Percentiles rank a stretch among this genome's conserved stretches.
Evolutionary conservation across 2,113 vertebrate species (phyloP).

Genomic region (Balaenoptera acutorostrata): DNA sequence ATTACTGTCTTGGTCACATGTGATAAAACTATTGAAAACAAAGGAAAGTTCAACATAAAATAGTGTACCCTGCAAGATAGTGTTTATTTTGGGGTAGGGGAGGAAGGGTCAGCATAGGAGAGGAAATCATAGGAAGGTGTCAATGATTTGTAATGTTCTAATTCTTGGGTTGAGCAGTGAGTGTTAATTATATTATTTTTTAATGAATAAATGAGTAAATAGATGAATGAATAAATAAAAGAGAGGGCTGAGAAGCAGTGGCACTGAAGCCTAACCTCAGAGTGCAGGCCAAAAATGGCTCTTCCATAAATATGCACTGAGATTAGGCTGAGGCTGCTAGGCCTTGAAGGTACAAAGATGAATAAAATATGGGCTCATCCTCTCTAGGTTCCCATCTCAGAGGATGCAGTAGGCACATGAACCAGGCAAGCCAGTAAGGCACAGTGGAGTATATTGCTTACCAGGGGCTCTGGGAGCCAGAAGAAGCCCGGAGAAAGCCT

Average conservation of each 20-base stretch:
- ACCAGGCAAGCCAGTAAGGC: background rate
- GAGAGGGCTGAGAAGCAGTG: background rate
- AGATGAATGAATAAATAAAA: background rate
- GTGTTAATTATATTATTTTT: background rate
- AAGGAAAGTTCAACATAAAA: background rate
- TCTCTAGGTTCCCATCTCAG: background rate
- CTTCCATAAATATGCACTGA: constrained; percentile 21
- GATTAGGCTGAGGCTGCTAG: background rate
- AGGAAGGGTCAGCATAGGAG: background rate
- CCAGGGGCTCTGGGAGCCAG: background rate
- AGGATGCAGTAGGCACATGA: background rate
- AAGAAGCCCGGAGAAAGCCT: background rate
- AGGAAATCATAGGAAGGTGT: background rate
- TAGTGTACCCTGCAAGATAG: background rate
- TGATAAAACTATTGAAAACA: background rate
- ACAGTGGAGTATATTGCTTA: background rate
- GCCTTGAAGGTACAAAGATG: constrained; percentile 22
- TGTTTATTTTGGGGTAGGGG: background rate
- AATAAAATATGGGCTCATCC: constrained; percentile 29
- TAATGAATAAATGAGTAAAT: background rate
- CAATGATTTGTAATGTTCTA: background rate
- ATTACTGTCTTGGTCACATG: background rate
- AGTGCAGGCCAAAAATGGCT: background rate
- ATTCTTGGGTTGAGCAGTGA: background rate
- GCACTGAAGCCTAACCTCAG: background rate